A percentile compares a stretch with the other conserved stretches of the same genome.
phyloP scores from a whole-genome alignment of 2,113 vertebrate species.

The Polypterus bichir region DNA sequence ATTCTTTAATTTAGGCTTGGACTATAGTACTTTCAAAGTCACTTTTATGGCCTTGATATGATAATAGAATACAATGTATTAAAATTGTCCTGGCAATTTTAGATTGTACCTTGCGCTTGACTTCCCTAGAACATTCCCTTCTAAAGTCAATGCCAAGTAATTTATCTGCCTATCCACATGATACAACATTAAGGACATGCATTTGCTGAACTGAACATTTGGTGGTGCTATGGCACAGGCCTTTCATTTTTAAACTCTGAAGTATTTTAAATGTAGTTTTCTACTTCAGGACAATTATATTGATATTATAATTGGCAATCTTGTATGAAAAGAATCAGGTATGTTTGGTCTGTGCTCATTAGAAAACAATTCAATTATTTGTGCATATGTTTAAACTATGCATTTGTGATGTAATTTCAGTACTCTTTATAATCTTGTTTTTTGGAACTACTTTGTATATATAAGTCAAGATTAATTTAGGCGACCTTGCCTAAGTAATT shows the following conservation, averaged over 20 bases:
- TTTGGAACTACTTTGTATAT: too few species aligned
- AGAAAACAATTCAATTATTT: too few species aligned
- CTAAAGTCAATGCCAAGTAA: conserved; percentile 7
- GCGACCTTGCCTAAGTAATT: too few species aligned
- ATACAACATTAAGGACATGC: conserved; percentile 17
- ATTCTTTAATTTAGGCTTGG: neutral
- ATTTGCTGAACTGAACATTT: conserved; percentile 36
- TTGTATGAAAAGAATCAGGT: too few species aligned
- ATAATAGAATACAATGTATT: conserved; percentile 5
- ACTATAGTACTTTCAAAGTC: conserved; percentile 1
- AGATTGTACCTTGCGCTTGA: conserved; percentile 4
- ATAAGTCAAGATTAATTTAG: too few species aligned
- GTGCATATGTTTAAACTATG: too few species aligned
- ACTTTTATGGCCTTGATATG: conserved; percentile 4
- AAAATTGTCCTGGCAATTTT: conserved; percentile 7
- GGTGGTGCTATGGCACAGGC: conserved; percentile 49
- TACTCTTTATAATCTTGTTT: too few species aligned
- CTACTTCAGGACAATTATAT: too few species aligned
- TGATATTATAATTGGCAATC: too few species aligned
- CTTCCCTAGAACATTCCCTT: conserved; percentile 8
- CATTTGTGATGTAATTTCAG: too few species aligned
- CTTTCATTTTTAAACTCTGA: neutral
- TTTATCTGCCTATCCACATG: conserved; percentile 9
- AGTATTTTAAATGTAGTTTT: too few species aligned
- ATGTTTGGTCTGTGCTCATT: too few species aligned